These are phyloP conservation scores for Scolopax mira DNA, from an alignment of 2,113 vertebrate genomes.

Conservation along the genomic window DNA sequence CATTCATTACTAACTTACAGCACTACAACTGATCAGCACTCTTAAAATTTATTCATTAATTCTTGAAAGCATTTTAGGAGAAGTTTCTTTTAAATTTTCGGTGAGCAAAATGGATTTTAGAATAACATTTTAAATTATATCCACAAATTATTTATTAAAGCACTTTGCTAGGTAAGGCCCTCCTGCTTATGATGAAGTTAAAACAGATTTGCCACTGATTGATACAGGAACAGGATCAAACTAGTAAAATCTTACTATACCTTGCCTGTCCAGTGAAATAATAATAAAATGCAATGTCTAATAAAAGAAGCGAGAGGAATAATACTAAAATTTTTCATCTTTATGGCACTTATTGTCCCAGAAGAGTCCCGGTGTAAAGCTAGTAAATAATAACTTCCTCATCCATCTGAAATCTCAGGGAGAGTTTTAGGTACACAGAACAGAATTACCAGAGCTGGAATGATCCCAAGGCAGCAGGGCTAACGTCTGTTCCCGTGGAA, in stretches of 20 bases:
- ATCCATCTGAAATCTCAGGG: conserved; percentile 3
- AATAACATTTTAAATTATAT: neutral
- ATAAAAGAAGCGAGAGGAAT: neutral
- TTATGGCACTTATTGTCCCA: neutral
- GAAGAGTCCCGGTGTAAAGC: neutral
- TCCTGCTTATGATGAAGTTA: neutral
- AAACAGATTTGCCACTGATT: neutral
- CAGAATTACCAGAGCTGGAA: conserved; percentile 21
- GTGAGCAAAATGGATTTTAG: neutral
- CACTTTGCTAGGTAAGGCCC: neutral
- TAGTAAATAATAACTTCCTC: conserved; percentile 39
- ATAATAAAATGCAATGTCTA: neutral
- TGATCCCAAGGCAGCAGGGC: conserved; percentile 5
- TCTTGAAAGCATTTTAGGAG: conserved; percentile 2
- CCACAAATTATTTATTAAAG: neutral
- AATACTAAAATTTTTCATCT: neutral
- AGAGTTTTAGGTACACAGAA: conserved; percentile 33
- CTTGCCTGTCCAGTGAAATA: neutral
- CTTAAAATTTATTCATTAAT: neutral
- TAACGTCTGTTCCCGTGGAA: conserved; percentile 32
- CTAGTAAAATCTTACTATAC: neutral
- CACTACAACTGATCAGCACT: neutral
- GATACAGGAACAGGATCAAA: neutral
- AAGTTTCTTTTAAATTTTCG: neutral
- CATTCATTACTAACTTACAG: conserved; percentile 2